Percentiles rank a stretch among this genome's conserved stretches.
These are phyloP conservation scores for Xenentodon cancila DNA, from an alignment of 2,797 vertebrate species.

Conservation along the genomic window DNA sequence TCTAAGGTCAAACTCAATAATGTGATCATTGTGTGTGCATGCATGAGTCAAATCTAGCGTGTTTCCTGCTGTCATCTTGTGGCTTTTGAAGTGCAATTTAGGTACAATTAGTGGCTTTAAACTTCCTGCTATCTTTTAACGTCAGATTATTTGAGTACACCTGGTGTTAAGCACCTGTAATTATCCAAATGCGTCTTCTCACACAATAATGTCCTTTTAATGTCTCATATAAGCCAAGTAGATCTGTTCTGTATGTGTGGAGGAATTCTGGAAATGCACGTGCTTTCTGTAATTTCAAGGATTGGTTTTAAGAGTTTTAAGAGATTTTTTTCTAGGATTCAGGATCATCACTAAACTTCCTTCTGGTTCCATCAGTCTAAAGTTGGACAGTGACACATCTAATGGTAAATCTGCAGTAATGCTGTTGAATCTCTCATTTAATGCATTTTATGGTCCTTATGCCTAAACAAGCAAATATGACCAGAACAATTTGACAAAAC, in stretches of 20 bases:
- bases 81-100: slow-evolving; percentile 18
- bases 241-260: not conserved
- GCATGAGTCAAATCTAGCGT: slow-evolving; percentile 23
- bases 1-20: slow-evolving; percentile 43
- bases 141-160: slow-evolving; percentile 13
- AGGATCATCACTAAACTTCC: no score
- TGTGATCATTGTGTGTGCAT: slow-evolving; percentile 7
- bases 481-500: no score
- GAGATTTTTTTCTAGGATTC: no score
- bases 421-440: no score
- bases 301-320: no score
- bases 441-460: no score
- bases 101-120: slow-evolving; percentile 26
- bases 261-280: not conserved
- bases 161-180: slow-evolving; percentile 4
- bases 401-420: no score
- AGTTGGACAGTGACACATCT: no score
- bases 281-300: not conserved
- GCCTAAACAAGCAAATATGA: no score
- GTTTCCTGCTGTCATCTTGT: slow-evolving; percentile 31
- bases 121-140: slow-evolving; percentile 36
- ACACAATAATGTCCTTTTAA: slow-evolving; percentile 1
- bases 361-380: no score
- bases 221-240: not conserved
- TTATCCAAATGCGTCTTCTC: slow-evolving; percentile 17